Evolutionary conservation across 92 coral and sea anemone genomes (phyloP).

Genomic region (Palythoa grandiflora): DNA sequence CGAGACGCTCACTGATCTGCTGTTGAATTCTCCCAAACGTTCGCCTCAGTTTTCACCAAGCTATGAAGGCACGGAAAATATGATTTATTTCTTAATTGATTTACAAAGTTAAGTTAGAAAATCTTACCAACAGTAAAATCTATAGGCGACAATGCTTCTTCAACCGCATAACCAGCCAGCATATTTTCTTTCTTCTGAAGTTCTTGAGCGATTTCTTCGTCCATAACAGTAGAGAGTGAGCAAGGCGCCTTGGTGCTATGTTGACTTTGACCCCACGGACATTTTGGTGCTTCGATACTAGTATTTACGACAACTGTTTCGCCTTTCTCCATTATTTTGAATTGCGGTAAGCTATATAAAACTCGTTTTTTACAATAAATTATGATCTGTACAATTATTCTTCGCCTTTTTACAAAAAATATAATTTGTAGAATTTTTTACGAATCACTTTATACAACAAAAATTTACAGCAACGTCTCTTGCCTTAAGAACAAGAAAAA

Average conservation of each 20-base stretch:
- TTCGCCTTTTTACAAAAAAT: not conserved
- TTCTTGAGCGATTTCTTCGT: slow-evolving; percentile 93
- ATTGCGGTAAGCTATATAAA: not conserved
- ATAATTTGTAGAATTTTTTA: not conserved
- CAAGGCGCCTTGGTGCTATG: slow-evolving; percentile 63
- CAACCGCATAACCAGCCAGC: slow-evolving; percentile 51
- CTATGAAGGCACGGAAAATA: no score
- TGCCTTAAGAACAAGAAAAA: not conserved
- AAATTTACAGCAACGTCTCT: not conserved
- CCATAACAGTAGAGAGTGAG: slow-evolving; percentile 91
- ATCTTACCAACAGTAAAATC: slow-evolving; percentile 25
- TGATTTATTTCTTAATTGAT: no score
- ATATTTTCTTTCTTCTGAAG: slow-evolving; percentile 80
- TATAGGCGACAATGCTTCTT: slow-evolving; percentile 53
- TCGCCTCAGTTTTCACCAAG: no score
- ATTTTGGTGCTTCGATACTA: slow-evolving; percentile 27
- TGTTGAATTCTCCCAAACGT: no score
- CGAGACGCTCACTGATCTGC: no score
- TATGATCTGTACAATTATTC: not conserved
- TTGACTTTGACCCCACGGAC: slow-evolving; percentile 90
- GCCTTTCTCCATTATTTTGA: slow-evolving; percentile 76
- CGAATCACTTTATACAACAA: not conserved
- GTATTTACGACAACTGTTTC: slow-evolving; percentile 82
- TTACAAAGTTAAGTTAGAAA: not conserved
- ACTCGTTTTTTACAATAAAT: slow-evolving; percentile 30